A percentile compares a stretch with the other conserved stretches of the same genome.
These are phyloP conservation scores for Falcaria lacertinaria DNA, from an alignment of 2,888 invertebrate species.

Conservation along the genomic window DNA sequence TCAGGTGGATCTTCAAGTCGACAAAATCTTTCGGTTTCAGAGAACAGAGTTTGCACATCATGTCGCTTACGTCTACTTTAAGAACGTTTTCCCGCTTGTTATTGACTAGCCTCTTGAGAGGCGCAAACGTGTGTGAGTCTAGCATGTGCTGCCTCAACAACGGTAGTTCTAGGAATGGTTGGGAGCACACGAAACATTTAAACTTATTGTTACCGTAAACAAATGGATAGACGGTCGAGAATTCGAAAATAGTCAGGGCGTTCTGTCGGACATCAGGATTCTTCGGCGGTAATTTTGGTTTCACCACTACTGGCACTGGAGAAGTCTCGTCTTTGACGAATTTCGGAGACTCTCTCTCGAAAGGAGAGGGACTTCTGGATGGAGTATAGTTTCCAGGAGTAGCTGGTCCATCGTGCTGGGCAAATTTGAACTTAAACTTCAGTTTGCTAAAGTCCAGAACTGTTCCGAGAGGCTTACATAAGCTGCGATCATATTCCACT, in stretches of 20 bases:
- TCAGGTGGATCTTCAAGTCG: constrained; percentile 57
- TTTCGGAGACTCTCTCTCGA: constrained; percentile 16
- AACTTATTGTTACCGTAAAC: constrained; percentile 69
- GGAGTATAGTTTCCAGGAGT: constrained; percentile 24
- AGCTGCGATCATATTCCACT: constrained; percentile 67
- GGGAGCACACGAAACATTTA: constrained; percentile 67
- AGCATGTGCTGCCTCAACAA: constrained; percentile 56
- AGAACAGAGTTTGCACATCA: constrained; percentile 58
- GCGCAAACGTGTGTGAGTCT: constrained; percentile 50
- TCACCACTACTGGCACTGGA: constrained; percentile 12
- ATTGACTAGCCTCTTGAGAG: constrained; percentile 59
- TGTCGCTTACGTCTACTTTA: constrained; percentile 63
- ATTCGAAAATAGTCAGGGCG: constrained; percentile 61
- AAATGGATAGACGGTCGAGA: constrained; percentile 67
- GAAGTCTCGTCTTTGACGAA: constrained; percentile 12
- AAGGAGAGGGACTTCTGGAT: constrained; percentile 55
- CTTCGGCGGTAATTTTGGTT: constrained; percentile 28
- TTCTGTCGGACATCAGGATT: constrained; percentile 55
- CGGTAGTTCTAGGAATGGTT: constrained; percentile 57
- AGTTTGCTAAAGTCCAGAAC: constrained; percentile 56
- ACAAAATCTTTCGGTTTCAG: constrained; percentile 35
- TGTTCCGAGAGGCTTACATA: constrained; percentile 68
- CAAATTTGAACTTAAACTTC: constrained; percentile 7
- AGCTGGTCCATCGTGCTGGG: constrained; percentile 12
- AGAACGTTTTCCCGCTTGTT: constrained; percentile 62